A percentile compares a stretch with the other conserved stretches of the same genome.
These are phyloP conservation scores for Lineus longissimus DNA, from an alignment of 1,140 invertebrate species.

Conservation along the genomic window DNA sequence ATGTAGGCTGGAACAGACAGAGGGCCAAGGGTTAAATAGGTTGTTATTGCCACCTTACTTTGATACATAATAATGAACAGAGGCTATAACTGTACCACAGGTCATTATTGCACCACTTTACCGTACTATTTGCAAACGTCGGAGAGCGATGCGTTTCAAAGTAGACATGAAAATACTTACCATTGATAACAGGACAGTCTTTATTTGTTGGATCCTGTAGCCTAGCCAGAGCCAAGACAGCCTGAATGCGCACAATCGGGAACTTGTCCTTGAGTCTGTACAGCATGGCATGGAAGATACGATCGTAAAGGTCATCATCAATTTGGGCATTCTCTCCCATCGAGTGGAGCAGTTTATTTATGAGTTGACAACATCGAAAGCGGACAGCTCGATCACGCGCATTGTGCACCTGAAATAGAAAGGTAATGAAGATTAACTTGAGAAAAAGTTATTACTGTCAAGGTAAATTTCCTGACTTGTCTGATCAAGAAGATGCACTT, in stretches of 20 bases:
- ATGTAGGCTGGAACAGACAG: slow-evolving; percentile 61
- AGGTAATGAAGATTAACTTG: too few species aligned
- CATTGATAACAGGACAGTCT: slow-evolving; percentile 71
- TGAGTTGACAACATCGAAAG: slow-evolving; percentile 70
- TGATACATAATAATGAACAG: too few species aligned
- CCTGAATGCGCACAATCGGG: slow-evolving; percentile 71
- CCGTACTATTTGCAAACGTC: neutral
- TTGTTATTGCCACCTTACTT: too few species aligned
- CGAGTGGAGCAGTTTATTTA: slow-evolving; percentile 69
- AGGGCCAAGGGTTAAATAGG: too few species aligned
- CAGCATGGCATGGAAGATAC: slow-evolving; percentile 68
- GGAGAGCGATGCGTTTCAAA: neutral
- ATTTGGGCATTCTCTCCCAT: slow-evolving; percentile 73
- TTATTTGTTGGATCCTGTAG: slow-evolving; percentile 75
- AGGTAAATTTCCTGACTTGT: neutral
- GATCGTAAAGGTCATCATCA: slow-evolving; percentile 72
- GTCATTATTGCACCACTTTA: too few species aligned
- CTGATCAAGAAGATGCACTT: neutral
- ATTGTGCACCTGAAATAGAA: slow-evolving; percentile 56
- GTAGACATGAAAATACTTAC: slow-evolving; percentile 26
- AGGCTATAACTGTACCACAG: too few species aligned
- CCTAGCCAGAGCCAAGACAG: slow-evolving; percentile 72
- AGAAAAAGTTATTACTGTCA: too few species aligned
- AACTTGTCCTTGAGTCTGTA: slow-evolving; percentile 66
- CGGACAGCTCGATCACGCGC: slow-evolving; percentile 63